Evolutionary conservation across 2,888 invertebrate genomes (phyloP), one percentile per base, ranked within the genome.

Genomic region (Dione vanillae): DNA sequence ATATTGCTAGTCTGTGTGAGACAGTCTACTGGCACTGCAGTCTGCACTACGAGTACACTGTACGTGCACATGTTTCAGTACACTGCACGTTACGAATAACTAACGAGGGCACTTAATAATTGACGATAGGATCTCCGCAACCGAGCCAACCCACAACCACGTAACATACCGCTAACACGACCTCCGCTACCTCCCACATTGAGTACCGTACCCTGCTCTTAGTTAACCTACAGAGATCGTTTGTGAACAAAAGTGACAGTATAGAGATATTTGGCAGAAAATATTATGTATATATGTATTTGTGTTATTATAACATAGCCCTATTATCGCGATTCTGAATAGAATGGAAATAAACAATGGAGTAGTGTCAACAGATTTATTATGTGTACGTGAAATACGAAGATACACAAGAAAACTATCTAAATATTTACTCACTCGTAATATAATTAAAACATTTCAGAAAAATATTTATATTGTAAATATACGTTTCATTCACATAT

Each of bases 61-160:
- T 10, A 40, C 40, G 40, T 40, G 40, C 16, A 16, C 16, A 54
- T 54, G 40, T 1, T 16, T 11, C 14, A 40, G 40, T 12, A 40
- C 20, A 20, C 37, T 56, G 40, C 45, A 35, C 45, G 45, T 61
- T 16, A 45, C 45, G 45, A n/a, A 11, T n/a, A 35, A 45, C 45
- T 61, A 61, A 61, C 61, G 45, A 35, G 45, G 6, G n/a, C 61
- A 45, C 61, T 61, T 61, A n/a, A 35, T 61, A 61, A 27, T 61
- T n/a, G 43, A n/a, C 61, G 43, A 61, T 37, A 35, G 61, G 43
- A 45, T 35, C 61, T 61, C 27, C 45, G n/a, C 61, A 45, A 61
- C 27, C 27, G 45, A 59, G n/a, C 43, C 27, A n/a, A 56, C 54
- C 35, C n/a, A n/a, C n/a, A n/a, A n/a, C n/a, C n/a, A n/a, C n/a